Base-by-base conservation (phyloP, 2,797 vertebrate species). In the Enteromius afrohamiltoni region DNA sequence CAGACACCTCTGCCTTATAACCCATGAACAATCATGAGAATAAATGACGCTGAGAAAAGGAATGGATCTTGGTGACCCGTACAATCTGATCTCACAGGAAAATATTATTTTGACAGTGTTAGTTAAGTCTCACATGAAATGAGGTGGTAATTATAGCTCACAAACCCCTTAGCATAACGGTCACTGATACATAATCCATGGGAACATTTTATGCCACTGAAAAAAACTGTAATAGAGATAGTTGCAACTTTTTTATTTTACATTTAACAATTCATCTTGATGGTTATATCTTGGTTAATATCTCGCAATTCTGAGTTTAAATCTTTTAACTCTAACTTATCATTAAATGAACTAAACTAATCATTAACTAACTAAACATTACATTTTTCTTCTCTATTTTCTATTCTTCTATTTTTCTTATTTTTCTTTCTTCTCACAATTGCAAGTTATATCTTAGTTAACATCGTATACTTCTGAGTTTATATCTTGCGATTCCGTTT, bases 1-100 rank as follows among this genome's bases (percentile, higher is more conserved):
- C 80, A 74, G 49, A 51, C 82, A 71, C 34, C 31, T n/a, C 45
- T 53, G 60, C 53, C 42, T 68, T 26, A 29, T 51, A 85, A 55
- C 55, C 29, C 73, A 55, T 62, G 53, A 82, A 82, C 45, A 40
- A 45, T 26, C 21, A 49, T 42, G 42, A 31, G 34, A 53, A 75
- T 71, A 49, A 62, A 73, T 81, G 1, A 73, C 42, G 10, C 6
- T 62, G 29, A 3, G 51, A 67, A 65, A 75, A 51, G 4, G 47
- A 45, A 8, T 42, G 37, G 58, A 13, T 5, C 76, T 40, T 49
- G 55, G 37, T 31, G 40, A 78, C 16, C 34, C 4, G 10, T 19
- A 23, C 40, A 49, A 62, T n/a, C 0, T 3, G 1, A n/a, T 34
- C 29, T 34, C 47, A 73, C 16, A 3, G 45, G 69, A 71, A 49